A percentile compares a stretch with the other conserved stretches of the same genome.
These are phyloP conservation scores for cattle (Bos taurus) DNA, from an alignment of 2,113 vertebrate species.

Conservation along the genomic window DNA sequence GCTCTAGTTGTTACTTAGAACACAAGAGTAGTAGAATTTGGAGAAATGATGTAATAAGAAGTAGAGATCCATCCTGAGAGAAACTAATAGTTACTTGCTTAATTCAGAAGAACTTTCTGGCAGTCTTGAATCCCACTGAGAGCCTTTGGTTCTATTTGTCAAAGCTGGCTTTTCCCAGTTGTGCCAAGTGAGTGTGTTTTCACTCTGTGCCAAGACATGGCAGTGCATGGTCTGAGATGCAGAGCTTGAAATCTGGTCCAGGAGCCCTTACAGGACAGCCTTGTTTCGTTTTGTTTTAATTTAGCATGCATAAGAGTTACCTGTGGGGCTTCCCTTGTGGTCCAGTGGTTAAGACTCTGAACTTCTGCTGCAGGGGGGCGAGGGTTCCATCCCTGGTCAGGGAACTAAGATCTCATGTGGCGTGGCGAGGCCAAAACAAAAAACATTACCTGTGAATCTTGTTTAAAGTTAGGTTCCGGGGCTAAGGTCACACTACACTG, in stretches of 20 bases:
- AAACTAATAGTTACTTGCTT: neutral
- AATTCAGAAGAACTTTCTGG: neutral
- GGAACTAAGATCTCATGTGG: neutral
- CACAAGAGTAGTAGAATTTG: neutral
- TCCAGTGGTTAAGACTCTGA: neutral
- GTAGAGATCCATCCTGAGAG: neutral
- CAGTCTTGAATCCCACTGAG: neutral
- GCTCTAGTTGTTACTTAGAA: neutral
- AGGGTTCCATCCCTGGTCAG: neutral
- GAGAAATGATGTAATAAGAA: neutral
- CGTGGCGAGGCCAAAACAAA: neutral
- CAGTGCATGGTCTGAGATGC: neutral
- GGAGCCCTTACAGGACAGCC: neutral
- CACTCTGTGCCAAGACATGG: neutral
- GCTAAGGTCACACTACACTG: neutral
- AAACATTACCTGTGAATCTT: neutral
- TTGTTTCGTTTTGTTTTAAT: neutral
- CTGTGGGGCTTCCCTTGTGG: neutral
- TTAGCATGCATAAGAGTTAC: neutral
- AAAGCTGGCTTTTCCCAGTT: neutral
- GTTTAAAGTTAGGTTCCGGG: neutral
- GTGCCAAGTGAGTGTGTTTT: neutral
- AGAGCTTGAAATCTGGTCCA: neutral
- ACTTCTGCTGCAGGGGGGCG: neutral
- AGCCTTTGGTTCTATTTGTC: neutral